Percentiles rank a stretch among this genome's conserved stretches.
phyloP scores from a whole-genome alignment of 2,797 vertebrate species.

The Xiphorhynchus erythropygius region DNA sequence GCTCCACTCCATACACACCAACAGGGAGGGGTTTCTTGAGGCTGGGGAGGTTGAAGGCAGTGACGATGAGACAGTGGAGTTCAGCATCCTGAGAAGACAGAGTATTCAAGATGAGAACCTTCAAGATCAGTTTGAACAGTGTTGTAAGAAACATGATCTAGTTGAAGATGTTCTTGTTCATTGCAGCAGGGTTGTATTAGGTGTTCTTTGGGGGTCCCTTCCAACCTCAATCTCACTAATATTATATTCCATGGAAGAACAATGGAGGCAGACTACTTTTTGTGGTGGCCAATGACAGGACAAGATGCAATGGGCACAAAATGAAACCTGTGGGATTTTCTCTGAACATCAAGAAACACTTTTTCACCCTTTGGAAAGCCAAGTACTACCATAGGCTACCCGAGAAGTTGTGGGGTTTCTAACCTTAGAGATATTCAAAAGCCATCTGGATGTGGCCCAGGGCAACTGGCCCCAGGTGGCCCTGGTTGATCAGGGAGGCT shows the following conservation, averaged over 20 bases:
- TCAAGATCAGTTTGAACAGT: background rate
- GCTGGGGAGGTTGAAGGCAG: background rate
- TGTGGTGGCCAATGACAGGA: accelerated
- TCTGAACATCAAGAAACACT: background rate
- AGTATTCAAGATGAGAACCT: background rate
- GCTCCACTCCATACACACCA: background rate
- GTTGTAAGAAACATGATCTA: background rate
- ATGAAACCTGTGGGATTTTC: background rate
- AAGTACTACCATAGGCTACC: background rate
- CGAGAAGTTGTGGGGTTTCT: background rate
- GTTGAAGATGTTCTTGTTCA: no score
- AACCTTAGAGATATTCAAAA: background rate
- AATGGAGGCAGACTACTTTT: background rate
- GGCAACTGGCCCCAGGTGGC: background rate
- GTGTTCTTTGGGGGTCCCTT: no score
- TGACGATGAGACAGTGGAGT: background rate
- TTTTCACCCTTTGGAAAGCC: background rate
- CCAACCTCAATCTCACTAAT: background rate
- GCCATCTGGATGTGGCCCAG: no score
- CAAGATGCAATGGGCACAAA: background rate
- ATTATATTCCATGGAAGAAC: background rate
- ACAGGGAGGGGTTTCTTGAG: accelerated
- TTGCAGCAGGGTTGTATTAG: background rate
- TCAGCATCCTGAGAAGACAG: background rate
- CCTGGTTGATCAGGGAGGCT: background rate